phyloP scores from a whole-genome alignment of 2,888 invertebrate genomes.

The Synanthedon formicaeformis region DNA sequence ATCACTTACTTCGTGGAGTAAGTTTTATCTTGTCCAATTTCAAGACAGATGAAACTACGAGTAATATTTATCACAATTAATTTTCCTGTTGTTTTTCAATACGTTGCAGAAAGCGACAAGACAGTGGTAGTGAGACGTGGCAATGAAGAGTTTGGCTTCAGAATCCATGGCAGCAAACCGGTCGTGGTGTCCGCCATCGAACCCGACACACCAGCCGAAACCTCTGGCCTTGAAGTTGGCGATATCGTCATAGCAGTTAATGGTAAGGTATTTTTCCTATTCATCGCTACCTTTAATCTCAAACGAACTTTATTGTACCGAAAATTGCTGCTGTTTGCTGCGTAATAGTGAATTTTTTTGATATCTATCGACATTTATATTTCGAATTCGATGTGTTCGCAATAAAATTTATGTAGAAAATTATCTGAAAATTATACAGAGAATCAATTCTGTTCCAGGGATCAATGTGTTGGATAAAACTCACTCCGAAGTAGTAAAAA shows the following conservation, averaged over 20 bases:
- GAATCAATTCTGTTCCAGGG: slow-evolving; percentile 41
- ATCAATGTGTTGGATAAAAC: slow-evolving; percentile 91
- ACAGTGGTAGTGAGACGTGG: slow-evolving; percentile 85
- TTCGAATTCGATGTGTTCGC: not conserved
- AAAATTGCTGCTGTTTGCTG: too few relatives aligned
- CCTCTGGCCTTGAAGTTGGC: slow-evolving; percentile 91
- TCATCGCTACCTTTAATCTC: too few relatives aligned
- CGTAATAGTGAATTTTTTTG: not conserved
- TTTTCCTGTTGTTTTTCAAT: slow-evolving; percentile 1
- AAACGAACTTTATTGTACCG: too few relatives aligned
- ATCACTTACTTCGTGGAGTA: too few relatives aligned
- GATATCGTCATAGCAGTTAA: slow-evolving; percentile 95
- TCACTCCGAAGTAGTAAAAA: slow-evolving; percentile 92
- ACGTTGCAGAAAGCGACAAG: slow-evolving; percentile 83
- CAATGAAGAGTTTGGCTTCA: slow-evolving; percentile 92
- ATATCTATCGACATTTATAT: not conserved
- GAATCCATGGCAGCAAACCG: slow-evolving; percentile 94
- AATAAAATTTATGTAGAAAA: not conserved
- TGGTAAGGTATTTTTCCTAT: slow-evolving; percentile 46
- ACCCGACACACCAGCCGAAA: slow-evolving; percentile 93
- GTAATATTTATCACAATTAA: not conserved
- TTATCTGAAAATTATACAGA: not conserved
- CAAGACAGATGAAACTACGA: not conserved
- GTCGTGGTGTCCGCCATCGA: slow-evolving; percentile 97
- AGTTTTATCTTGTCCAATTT: not conserved